A percentile compares a stretch with the other conserved stretches of the same genome.
These are phyloP conservation scores for Montipora efflorescens DNA, from an alignment of 64 coral and sea anemone genomes.

Conservation along the genomic window DNA sequence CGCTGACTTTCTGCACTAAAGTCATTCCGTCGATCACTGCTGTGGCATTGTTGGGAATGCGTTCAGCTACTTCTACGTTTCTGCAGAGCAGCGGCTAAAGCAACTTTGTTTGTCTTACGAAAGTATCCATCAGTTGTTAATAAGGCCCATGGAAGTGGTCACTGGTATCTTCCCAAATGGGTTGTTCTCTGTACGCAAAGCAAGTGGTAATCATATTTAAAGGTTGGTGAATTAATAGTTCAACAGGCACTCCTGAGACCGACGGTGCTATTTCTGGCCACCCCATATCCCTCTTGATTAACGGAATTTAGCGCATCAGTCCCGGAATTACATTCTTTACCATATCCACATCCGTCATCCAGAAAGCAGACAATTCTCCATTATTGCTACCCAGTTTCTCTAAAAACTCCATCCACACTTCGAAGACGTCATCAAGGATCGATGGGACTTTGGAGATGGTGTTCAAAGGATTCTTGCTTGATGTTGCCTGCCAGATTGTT, in stretches of 20 bases:
- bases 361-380: slow-evolving; percentile 26
- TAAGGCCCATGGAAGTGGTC: slow-evolving; percentile 51
- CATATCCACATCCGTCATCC: slow-evolving; percentile 52
- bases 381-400: background rate
- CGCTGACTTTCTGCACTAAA: slow-evolving; percentile 39
- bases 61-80: slow-evolving; percentile 27
- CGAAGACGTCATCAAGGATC: too few species aligned
- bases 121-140: slow-evolving; percentile 41
- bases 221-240: too few species aligned
- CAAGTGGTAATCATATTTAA: too few species aligned
- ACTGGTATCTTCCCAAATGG: too few species aligned
- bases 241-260: too few species aligned
- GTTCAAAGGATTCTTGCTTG: background rate
- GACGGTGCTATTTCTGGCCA: too few species aligned
- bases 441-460: background rate
- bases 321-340: slow-evolving; percentile 8
- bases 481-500: background rate
- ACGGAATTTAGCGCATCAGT: background rate
- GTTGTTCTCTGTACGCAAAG: too few species aligned
- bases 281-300: too few species aligned
- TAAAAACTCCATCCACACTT: background rate
- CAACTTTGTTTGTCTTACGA: too few species aligned
- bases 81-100: too few species aligned
- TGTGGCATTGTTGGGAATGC: slow-evolving; percentile 23
- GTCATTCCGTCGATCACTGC: slow-evolving; percentile 51